A percentile compares a stretch with the other conserved stretches of the same genome.
Conservation (phyloP, 2,113 vertebrate genomes). For the Henicopernis longicauda region DNA sequence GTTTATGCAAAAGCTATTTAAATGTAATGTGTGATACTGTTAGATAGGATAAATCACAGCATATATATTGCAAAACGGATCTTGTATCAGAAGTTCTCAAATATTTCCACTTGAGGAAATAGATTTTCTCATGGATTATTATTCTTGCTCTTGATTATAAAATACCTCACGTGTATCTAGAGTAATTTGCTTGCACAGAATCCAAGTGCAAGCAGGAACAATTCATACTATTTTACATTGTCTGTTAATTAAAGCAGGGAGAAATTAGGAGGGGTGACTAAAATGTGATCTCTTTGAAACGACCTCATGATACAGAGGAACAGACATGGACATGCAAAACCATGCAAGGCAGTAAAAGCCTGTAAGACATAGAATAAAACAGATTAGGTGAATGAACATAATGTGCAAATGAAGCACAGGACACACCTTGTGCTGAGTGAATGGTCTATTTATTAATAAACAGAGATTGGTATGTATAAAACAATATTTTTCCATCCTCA, state of each 20-base stretch:
- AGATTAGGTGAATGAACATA: neutral
- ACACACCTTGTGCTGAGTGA: neutral
- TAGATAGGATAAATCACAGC: neutral
- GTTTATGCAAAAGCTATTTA: neutral
- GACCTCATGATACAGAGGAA: neutral
- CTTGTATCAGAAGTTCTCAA: neutral
- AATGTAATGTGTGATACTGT: neutral
- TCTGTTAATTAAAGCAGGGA: slow-evolving; percentile 5
- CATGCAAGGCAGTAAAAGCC: neutral
- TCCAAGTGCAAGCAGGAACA: slow-evolving; percentile 12
- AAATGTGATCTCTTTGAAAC: slow-evolving; percentile 23
- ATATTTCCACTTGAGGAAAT: slow-evolving; percentile 3
- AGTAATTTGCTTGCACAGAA: slow-evolving; percentile 9
- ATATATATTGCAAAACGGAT: neutral
- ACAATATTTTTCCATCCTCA: neutral
- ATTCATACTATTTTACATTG: neutral
- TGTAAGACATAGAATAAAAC: neutral
- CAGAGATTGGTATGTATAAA: neutral
- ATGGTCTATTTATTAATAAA: neutral
- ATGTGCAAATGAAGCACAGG: neutral
- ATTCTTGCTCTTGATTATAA: slow-evolving; percentile 22
- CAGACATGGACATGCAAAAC: neutral
- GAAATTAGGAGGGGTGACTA: neutral
- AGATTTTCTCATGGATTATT: slow-evolving; percentile 36
- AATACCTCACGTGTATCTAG: neutral